phyloP scores from a whole-genome alignment of 2,113 vertebrate species.

The Tamias sibiricus region DNA sequence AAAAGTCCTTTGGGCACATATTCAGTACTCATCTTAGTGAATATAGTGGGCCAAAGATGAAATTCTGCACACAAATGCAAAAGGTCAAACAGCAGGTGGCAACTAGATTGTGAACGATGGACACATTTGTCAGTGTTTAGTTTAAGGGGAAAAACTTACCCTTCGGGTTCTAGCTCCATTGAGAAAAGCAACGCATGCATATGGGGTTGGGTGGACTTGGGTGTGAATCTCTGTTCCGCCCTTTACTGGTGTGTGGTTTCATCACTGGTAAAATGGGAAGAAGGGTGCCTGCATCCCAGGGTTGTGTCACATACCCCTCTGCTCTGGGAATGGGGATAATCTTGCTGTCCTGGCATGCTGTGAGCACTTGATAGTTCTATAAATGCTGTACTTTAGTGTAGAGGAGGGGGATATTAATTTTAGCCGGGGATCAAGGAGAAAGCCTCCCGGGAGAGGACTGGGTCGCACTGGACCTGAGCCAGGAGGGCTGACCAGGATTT shows the following conservation, averaged over 20 bases:
- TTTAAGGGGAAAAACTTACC: not conserved
- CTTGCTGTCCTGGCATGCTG: not conserved
- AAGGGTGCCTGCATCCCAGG: not conserved
- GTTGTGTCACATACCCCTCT: not conserved
- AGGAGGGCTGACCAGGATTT: not conserved
- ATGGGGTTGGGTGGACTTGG: not conserved
- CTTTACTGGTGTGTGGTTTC: not conserved
- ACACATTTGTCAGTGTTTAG: not conserved
- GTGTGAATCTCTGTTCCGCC: not conserved
- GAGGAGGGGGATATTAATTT: not conserved
- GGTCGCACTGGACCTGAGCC: not conserved
- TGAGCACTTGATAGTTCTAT: not conserved
- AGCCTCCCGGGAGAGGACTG: not conserved
- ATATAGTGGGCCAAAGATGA: not conserved
- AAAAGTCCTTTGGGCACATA: not conserved
- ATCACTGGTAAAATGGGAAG: not conserved
- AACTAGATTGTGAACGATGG: not conserved
- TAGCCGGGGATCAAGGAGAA: not conserved
- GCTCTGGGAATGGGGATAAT: too few relatives aligned
- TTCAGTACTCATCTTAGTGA: constrained; percentile 8
- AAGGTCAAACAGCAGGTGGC: not conserved
- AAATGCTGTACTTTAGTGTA: not conserved
- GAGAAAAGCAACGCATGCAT: not conserved
- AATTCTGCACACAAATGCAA: not conserved
- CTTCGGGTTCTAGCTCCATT: not conserved